Conservation (phyloP, 1,140 invertebrate genomes). For the Caenorhabditis brenneri region DNA sequence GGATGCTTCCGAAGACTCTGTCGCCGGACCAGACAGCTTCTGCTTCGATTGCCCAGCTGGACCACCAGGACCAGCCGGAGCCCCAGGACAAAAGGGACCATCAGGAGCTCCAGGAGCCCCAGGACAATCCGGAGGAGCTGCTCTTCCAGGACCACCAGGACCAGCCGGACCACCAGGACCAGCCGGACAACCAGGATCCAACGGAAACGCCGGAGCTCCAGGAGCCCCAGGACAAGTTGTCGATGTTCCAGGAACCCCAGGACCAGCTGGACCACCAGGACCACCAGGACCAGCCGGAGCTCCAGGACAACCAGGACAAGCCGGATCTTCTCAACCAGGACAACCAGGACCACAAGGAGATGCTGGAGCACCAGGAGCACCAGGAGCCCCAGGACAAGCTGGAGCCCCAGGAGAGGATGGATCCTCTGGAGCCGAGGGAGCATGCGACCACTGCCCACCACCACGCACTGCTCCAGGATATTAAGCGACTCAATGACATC, state of each 20-base stretch:
- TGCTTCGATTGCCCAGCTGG: conserved; percentile 56
- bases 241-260: conserved; percentile 55
- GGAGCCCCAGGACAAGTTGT: conserved; percentile 52
- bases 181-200: conserved; percentile 52
- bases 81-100: conserved; percentile 50
- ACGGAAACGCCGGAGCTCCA: conserved; percentile 50
- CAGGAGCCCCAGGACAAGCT: conserved; percentile 60
- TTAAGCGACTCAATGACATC: conserved; percentile 38
- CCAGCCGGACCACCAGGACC: conserved; percentile 54
- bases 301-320: conserved; percentile 53
- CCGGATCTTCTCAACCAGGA: conserved; percentile 47
- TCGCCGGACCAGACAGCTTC: conserved; percentile 47
- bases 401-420: conserved; percentile 54
- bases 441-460: conserved; percentile 55
- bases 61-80: conserved; percentile 51
- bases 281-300: conserved; percentile 52
- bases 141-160: conserved; percentile 50
- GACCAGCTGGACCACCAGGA: conserved; percentile 57
- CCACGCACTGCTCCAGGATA: conserved; percentile 54
- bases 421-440: conserved; percentile 39
- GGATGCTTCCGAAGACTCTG: conserved; percentile 31
- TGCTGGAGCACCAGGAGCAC: conserved; percentile 60
- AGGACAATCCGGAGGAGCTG: conserved; percentile 40
- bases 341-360: conserved; percentile 58
- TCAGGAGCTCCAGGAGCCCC: conserved; percentile 45